These are phyloP conservation scores for Orchesella flavescens DNA, from an alignment of 2,888 invertebrate species.

Conservation along the genomic window DNA sequence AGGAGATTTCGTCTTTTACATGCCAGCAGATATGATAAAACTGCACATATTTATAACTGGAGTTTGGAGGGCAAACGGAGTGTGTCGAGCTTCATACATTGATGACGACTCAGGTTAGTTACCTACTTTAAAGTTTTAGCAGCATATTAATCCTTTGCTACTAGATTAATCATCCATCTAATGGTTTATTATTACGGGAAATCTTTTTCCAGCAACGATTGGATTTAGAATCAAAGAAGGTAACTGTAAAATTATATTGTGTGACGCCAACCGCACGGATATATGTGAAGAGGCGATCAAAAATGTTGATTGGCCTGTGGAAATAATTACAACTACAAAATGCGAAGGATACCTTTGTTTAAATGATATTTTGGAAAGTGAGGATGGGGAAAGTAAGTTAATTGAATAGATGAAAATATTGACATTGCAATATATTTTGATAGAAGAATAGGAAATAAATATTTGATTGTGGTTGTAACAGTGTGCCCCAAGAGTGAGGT, in stretches of 20 bases:
- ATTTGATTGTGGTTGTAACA: background rate
- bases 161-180: background rate
- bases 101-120: slow-evolving; percentile 62
- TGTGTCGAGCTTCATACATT: slow-evolving; percentile 59
- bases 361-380: slow-evolving; percentile 26
- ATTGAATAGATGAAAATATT: too few relatives aligned
- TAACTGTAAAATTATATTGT: slow-evolving; percentile 57
- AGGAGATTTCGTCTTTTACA: slow-evolving; percentile 57
- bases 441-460: background rate
- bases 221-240: slow-evolving; percentile 56
- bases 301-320: slow-evolving; percentile 59
- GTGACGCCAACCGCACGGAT: slow-evolving; percentile 46
- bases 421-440: background rate
- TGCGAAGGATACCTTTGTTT: slow-evolving; percentile 13
- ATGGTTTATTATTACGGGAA: background rate
- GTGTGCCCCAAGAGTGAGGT: slow-evolving; percentile 28
- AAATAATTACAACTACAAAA: slow-evolving; percentile 56
- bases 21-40: slow-evolving; percentile 59
- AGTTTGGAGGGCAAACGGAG: slow-evolving; percentile 67
- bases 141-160: background rate
- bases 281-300: slow-evolving; percentile 42
- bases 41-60: slow-evolving; percentile 55
- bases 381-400: slow-evolving; percentile 19
- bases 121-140: background rate
- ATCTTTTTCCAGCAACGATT: slow-evolving; percentile 49